phyloP scores from a whole-genome alignment of 1,140 invertebrate genomes.

The Micrasema longulum region DNA sequence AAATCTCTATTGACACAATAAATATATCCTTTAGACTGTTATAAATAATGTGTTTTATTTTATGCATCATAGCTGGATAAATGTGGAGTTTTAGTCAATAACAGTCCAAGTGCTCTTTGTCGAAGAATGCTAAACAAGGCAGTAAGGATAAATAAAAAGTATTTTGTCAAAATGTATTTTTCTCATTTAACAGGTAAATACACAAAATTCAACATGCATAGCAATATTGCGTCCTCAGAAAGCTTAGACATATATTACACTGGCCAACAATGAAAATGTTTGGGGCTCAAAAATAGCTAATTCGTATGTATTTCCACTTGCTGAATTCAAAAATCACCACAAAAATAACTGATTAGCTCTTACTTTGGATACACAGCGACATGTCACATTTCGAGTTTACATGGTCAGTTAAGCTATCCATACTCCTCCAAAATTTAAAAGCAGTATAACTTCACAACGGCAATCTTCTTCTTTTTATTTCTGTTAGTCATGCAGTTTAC shows the following conservation, averaged over 20 bases:
- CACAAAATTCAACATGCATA: constrained; percentile 42
- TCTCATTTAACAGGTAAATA: constrained; percentile 38
- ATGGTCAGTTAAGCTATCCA: too few species aligned
- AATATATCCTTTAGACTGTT: background rate
- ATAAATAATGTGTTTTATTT: constrained; percentile 6
- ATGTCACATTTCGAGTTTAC: too few species aligned
- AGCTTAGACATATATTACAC: constrained; percentile 17
- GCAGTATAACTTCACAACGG: too few species aligned
- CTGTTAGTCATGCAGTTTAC: too few species aligned
- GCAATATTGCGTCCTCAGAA: constrained; percentile 37
- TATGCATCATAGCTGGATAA: background rate
- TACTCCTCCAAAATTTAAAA: constrained; percentile 19
- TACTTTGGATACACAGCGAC: too few species aligned
- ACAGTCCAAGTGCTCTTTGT: background rate
- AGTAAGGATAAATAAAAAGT: background rate
- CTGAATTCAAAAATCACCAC: too few species aligned
- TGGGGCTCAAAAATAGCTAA: constrained; percentile 24
- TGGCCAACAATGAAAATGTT: too few species aligned
- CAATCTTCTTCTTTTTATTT: constrained; percentile 2
- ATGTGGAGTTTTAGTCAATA: background rate
- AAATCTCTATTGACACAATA: background rate
- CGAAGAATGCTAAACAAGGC: too few species aligned
- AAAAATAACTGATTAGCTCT: constrained; percentile 30
- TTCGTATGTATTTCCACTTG: background rate
- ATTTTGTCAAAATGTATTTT: constrained; percentile 38